phyloP scores from a whole-genome alignment of 2,797 vertebrate genomes.

The Petrocephalus sullivani region DNA sequence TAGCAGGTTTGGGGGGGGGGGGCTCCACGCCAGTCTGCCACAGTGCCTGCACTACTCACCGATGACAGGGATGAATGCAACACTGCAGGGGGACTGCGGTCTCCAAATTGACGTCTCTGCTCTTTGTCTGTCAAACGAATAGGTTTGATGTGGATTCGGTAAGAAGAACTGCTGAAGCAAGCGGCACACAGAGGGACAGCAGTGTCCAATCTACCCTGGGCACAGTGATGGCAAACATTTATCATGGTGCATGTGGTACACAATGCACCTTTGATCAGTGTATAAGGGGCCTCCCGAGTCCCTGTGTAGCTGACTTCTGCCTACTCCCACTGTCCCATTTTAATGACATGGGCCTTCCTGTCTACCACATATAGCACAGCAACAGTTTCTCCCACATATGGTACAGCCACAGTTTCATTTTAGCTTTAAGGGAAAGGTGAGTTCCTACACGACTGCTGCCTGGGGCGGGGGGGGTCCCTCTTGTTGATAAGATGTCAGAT shows the following conservation, averaged over 20 bases:
- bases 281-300: not conserved
- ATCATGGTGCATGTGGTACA: slow-evolving; percentile 46
- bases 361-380: not conserved
- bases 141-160: slow-evolving; percentile 48
- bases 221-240: slow-evolving; percentile 46
- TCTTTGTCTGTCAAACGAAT: slow-evolving; percentile 51
- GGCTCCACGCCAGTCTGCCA: not conserved
- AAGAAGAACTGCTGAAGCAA: slow-evolving; percentile 40
- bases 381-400: too few relatives aligned
- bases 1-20: not conserved
- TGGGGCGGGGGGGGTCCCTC: slow-evolving; percentile 33
- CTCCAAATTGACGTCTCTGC: slow-evolving; percentile 63
- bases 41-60: not conserved
- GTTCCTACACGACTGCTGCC: slow-evolving; percentile 46
- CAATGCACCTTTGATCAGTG: not conserved
- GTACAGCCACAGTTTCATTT: not conserved
- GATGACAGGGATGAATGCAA: slow-evolving; percentile 59
- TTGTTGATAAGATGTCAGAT: slow-evolving; percentile 46
- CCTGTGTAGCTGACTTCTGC: not conserved
- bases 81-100: not conserved
- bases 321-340: not conserved
- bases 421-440: slow-evolving; percentile 41
- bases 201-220: not conserved
- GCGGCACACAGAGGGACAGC: slow-evolving; percentile 21
- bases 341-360: not conserved